phyloP scores from a whole-genome alignment of 2,797 vertebrate genomes.

The Rhinatrema bivittatum region DNA sequence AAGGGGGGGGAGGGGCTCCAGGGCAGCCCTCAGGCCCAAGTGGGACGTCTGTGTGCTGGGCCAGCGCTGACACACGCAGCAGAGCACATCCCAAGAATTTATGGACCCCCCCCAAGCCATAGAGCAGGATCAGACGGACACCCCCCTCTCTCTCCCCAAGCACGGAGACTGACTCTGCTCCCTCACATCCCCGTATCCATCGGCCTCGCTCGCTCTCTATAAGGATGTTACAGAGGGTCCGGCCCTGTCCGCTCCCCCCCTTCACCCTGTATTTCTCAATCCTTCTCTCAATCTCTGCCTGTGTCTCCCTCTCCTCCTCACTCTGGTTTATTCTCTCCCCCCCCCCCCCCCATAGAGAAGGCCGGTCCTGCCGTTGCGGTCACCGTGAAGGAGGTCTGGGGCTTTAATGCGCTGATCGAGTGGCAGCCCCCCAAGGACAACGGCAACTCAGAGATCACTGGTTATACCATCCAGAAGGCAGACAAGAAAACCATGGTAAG shows the following conservation, averaged over 20 bases:
- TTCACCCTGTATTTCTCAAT: conserved; percentile 1
- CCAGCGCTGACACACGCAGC: no score
- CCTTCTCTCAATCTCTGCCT: no score
- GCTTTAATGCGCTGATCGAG: conserved; percentile 75
- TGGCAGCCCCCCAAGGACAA: conserved; percentile 80
- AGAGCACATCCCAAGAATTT: no score
- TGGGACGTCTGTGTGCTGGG: neutral
- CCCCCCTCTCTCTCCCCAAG: no score
- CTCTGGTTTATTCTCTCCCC: neutral
- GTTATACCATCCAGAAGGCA: conserved; percentile 78
- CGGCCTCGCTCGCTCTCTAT: no score
- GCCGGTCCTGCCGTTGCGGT: conserved; percentile 67
- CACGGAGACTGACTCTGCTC: no score
- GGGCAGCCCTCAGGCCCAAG: no score
- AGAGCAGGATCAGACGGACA: no score
- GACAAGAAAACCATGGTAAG: conserved; percentile 83
- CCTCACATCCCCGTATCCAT: no score
- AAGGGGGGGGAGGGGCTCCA: no score
- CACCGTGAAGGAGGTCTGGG: conserved; percentile 78
- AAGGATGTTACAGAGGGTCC: neutral
- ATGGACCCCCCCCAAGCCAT: no score
- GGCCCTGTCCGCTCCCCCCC: no score
- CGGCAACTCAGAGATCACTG: conserved; percentile 76
- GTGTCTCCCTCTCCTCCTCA: neutral
- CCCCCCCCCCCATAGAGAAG: conserved; percentile 54